These are phyloP conservation scores for Tyrophagus putrescentiae DNA, from an alignment of 1,140 invertebrate genomes.

Conservation along the genomic window DNA sequence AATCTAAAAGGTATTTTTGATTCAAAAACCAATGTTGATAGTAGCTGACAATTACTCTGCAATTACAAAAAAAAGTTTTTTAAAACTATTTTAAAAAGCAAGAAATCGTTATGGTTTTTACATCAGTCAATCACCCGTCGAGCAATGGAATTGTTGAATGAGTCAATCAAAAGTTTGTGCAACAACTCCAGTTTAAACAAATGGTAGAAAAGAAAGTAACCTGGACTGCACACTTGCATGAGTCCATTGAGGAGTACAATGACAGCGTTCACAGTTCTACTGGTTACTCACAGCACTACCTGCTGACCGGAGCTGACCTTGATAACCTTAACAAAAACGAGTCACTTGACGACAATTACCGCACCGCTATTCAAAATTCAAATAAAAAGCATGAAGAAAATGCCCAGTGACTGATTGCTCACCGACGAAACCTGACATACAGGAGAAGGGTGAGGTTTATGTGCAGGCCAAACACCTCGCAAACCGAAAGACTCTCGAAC, in stretches of 20 bases:
- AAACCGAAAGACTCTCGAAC: too few species aligned
- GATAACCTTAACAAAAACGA: not conserved
- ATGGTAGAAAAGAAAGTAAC: not conserved
- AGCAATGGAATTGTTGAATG: constrained; percentile 13
- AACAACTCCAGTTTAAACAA: not conserved
- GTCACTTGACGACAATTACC: not conserved
- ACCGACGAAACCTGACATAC: too few species aligned
- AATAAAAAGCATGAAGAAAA: too few species aligned
- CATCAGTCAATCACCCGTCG: not conserved
- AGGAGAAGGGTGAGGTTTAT: too few species aligned
- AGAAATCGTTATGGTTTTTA: constrained; percentile 5
- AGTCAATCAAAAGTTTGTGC: constrained; percentile 7
- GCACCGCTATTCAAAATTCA: too few species aligned
- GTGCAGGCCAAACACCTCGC: too few species aligned
- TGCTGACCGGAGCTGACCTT: not conserved
- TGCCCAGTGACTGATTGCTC: too few species aligned
- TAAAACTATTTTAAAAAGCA: not conserved
- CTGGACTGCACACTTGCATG: not conserved
- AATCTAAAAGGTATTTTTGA: not conserved
- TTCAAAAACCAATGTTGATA: not conserved
- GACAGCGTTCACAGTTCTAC: not conserved
- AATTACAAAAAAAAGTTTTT: not conserved
- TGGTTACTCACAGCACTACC: not conserved
- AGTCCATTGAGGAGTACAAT: constrained; percentile 2
- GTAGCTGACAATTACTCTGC: not conserved